Evolutionary conservation across 1,140 invertebrate species (phyloP).

Genomic region (Glossosoma conforme): DNA sequence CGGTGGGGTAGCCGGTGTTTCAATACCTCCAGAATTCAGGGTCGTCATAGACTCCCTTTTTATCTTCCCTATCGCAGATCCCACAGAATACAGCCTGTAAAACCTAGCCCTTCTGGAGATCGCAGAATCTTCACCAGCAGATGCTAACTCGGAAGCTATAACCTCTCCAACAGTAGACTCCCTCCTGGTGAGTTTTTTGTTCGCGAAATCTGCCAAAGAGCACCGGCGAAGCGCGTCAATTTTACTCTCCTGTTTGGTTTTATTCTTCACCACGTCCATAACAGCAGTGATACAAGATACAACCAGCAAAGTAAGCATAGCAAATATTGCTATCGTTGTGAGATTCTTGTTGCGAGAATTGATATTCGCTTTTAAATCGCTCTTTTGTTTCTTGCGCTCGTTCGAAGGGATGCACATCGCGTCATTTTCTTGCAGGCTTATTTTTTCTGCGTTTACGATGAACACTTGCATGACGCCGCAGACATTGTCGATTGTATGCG

Average conservation of each 20-base stretch:
- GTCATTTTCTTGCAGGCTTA: background rate
- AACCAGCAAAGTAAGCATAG: background rate
- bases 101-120: constrained; percentile 1
- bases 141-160: constrained; percentile 23
- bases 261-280: constrained; percentile 9
- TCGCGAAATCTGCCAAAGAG: constrained; percentile 26
- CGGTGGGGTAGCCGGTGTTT: constrained; percentile 17
- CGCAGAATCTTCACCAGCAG: background rate
- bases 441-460: background rate
- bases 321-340: too few species aligned
- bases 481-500: too few species aligned
- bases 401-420: background rate
- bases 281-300: constrained; percentile 15
- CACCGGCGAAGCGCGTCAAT: constrained; percentile 6
- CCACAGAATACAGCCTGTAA: constrained; percentile 20
- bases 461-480: constrained; percentile 23
- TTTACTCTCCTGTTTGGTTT: constrained; percentile 13
- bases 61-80: constrained; percentile 20
- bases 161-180: constrained; percentile 12
- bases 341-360: too few species aligned
- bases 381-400: constrained; percentile 9
- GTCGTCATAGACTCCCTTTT: constrained; percentile 16
- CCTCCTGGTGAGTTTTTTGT: constrained; percentile 24
- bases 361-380: background rate
- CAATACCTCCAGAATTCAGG: constrained; percentile 8